Base-by-base conservation (phyloP, 2,888 invertebrate species). In the Andrena marginata region DNA sequence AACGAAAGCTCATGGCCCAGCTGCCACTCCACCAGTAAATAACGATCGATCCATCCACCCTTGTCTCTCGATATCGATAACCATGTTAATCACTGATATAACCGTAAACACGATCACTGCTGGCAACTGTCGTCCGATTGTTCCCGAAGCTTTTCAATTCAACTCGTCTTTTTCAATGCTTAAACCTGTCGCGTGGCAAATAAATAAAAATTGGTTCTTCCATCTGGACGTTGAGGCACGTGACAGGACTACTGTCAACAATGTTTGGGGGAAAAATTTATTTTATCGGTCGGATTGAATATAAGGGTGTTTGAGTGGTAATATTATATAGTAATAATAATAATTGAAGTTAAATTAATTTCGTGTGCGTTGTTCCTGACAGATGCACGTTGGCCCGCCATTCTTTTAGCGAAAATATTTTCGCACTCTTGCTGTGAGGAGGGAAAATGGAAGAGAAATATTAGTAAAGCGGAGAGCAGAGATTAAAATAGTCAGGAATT, bases 401-500 rank as follows among this genome's bases (percentile, higher is more conserved):
- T 51, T 51, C 6, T 29, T 2, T 20, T 5, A 6, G 20, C 51
- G 7, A 23, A 68, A 33, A 33, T 35, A 54, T 33, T 26, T 35
- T 35, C 23, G 5, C n/a, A 2, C 20, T 42, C 6, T 2, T 42
- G 51, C 23, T 33, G 33, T 49, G 0, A 16, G 1, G 23, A 1
- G 4, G 0, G 23, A 54, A 54, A 42, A 68, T 8, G 1, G 5
- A 7, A n/a, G 56, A 56, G 23, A 16, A 56, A 35, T 54, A 68
- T 56, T 26, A 26, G 26, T 8, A 33, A 8, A 23, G 6, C 8
- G n/a, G 51, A n/a, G 2, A 2, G 20, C 7, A 35, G 26, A 77
- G 29, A 56, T 42, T 42, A 4, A 64, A 29, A n/a, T 35, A n/a
- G 72, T 33, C 23, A 33, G 7, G 59, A 65, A 65, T 73, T 77